These are phyloP conservation scores for Oedothorax gibbosus DNA, from an alignment of 1,140 invertebrate species.

Conservation along the genomic window DNA sequence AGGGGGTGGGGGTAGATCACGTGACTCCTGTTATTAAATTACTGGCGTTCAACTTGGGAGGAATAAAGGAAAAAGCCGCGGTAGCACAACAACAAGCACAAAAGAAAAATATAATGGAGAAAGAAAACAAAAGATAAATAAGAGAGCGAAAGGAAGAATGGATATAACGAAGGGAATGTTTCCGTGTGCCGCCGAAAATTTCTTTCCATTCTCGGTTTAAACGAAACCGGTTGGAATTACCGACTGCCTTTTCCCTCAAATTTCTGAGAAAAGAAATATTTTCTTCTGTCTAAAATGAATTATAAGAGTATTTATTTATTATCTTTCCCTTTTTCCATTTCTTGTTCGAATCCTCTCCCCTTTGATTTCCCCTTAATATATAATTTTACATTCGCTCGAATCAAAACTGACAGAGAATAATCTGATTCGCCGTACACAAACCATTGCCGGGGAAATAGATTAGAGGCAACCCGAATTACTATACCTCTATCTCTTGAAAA, in stretches of 20 bases:
- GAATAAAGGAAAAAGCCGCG: conserved; percentile 40
- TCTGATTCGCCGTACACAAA: conserved; percentile 24
- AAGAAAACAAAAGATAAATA: conserved; percentile 37
- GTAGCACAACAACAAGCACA: conserved; percentile 21
- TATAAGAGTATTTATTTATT: conserved; percentile 59
- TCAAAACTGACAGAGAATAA: conserved; percentile 56
- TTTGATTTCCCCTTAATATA: conserved; percentile 52
- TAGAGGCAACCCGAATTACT: conserved; percentile 33
- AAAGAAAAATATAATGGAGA: conserved; percentile 33
- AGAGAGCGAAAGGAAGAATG: conserved; percentile 24
- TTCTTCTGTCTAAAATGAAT: conserved; percentile 54
- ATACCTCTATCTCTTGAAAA: not conserved
- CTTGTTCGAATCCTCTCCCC: not conserved
- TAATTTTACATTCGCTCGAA: conserved; percentile 52
- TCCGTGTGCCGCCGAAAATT: conserved; percentile 45
- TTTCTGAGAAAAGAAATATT: conserved; percentile 45
- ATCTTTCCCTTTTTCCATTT: conserved; percentile 1
- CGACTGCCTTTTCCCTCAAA: conserved; percentile 17
- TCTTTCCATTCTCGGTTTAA: conserved; percentile 34
- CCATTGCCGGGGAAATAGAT: conserved; percentile 27
- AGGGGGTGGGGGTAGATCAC: conserved; percentile 34
- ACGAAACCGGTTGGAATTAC: conserved; percentile 50
- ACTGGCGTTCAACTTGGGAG: conserved; percentile 57
- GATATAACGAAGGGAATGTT: conserved; percentile 55
- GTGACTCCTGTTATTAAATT: conserved; percentile 61